Evolutionary conservation across 2,797 vertebrate species (phyloP), one percentile per base, ranked within the genome.

Genomic region (Crenichthys baileyi): DNA sequence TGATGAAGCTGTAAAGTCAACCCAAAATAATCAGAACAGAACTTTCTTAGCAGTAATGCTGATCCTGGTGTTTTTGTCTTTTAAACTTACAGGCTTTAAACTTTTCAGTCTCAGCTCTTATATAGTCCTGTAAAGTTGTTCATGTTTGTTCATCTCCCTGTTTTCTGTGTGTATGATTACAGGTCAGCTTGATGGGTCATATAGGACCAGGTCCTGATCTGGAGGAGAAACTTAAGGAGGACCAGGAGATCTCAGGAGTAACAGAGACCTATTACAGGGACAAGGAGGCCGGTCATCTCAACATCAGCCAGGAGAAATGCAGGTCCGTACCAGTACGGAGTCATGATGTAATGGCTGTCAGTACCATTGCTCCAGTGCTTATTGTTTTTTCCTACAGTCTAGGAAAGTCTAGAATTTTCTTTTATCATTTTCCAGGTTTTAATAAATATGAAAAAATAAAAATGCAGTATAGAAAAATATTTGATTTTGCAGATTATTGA

Each of bases 181-280:
- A 95, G 94, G 70, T 83, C 48, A 89, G 83, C 89, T 86, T 82
- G 60, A 77, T 79, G 79, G 79, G 82, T 48, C 83, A 63, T 61
- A 78, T 88, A 44, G 92, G 93, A n/a, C 90, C 87, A 29, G 76
- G n/a, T 0, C 71, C 82, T 78, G 91, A 93, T 81, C 90, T 36
- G 0, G 87, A 87, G 36, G 88, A 81, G 29, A 88, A 93, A 68
- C 61, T 91, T 72, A 72, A 70, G 85, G 93, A 94, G 55, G 92
- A 95, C 78, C 90, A 79, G 0, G 95, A 95, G 76, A 83, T 88
- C 31, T 71, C 29, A 0, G 82, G 58, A 83, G 94, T 29, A 78
- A 79, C 79, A 79, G 94, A 94, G 48, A 87, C 76, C 0, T 88
- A 90, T 26, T 94, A 93, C 15, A 87, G 88, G 1, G 95, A 96